Conservation (phyloP, 2,113 vertebrate genomes). For the Mystacornis crossleyi region DNA sequence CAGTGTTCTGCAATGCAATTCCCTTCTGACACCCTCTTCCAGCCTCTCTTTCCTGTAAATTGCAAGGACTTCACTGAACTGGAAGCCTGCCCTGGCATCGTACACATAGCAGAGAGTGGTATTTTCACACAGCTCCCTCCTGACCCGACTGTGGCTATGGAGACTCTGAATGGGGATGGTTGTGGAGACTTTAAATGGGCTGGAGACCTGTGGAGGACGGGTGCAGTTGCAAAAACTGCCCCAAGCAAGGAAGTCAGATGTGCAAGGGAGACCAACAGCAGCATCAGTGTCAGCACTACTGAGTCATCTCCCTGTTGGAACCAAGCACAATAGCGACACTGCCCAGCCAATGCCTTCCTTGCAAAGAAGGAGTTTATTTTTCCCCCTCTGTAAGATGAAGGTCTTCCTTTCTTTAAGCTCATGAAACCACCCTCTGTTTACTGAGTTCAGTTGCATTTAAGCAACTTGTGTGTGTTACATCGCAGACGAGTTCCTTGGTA, state of each 20-base stretch:
- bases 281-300: neutral
- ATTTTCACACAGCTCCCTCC: neutral
- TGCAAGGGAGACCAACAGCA: neutral
- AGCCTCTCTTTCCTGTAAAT: neutral
- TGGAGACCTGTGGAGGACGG: neutral
- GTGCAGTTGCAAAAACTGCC: neutral
- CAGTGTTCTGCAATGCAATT: neutral
- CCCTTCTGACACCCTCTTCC: neutral
- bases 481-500: neutral
- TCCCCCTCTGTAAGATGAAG: neutral
- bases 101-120: neutral
- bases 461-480: neutral
- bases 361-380: neutral
- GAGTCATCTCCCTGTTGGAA: neutral
- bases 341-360: neutral
- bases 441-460: neutral
- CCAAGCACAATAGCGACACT: neutral
- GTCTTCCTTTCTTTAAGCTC: neutral
- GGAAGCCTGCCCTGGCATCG: neutral
- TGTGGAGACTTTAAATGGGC: neutral
- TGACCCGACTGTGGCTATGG: neutral
- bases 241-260: neutral
- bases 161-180: neutral
- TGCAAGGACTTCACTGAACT: neutral
- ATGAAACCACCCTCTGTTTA: neutral